Conservation (phyloP, 1,140 invertebrate genomes). For the Magallana ariakensis region DNA sequence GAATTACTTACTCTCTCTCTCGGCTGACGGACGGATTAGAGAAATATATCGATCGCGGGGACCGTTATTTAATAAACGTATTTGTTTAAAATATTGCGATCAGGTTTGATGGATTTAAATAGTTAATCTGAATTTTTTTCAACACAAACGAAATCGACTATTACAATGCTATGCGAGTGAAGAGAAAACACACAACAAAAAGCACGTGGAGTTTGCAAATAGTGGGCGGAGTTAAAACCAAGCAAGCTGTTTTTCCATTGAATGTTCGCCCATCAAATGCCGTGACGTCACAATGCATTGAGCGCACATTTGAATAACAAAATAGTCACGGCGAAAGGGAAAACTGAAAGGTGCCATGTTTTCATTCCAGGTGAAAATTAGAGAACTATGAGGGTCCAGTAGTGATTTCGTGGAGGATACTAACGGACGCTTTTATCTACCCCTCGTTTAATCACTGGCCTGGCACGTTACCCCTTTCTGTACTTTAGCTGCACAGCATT, state of each 20-base stretch:
- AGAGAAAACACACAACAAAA: background rate
- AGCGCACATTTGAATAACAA: slow-evolving; percentile 62
- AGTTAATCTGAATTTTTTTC: slow-evolving; percentile 13
- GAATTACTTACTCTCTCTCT: slow-evolving; percentile 19
- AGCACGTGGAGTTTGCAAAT: slow-evolving; percentile 42
- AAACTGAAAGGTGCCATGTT: slow-evolving; percentile 41
- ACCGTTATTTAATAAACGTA: slow-evolving; percentile 29
- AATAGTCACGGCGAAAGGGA: slow-evolving; percentile 57
- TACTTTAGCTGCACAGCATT: slow-evolving; percentile 17
- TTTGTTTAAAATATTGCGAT: slow-evolving; percentile 39
- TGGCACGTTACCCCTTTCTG: background rate
- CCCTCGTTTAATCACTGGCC: slow-evolving; percentile 46
- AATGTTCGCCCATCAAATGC: slow-evolving; percentile 52
- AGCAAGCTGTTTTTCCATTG: slow-evolving; percentile 42
- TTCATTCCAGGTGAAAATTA: slow-evolving; percentile 36
- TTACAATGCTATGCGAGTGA: background rate
- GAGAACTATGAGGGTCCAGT: slow-evolving; percentile 39
- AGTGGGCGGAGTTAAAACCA: slow-evolving; percentile 54
- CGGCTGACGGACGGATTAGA: background rate
- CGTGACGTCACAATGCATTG: slow-evolving; percentile 58
- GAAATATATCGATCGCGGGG: background rate
- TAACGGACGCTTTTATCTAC: slow-evolving; percentile 45
- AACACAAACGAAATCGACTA: slow-evolving; percentile 16
- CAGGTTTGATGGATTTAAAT: slow-evolving; percentile 11
- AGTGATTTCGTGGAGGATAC: slow-evolving; percentile 39